Conservation (phyloP, 2,113 vertebrate species). For the Tupaia chinensis region DNA sequence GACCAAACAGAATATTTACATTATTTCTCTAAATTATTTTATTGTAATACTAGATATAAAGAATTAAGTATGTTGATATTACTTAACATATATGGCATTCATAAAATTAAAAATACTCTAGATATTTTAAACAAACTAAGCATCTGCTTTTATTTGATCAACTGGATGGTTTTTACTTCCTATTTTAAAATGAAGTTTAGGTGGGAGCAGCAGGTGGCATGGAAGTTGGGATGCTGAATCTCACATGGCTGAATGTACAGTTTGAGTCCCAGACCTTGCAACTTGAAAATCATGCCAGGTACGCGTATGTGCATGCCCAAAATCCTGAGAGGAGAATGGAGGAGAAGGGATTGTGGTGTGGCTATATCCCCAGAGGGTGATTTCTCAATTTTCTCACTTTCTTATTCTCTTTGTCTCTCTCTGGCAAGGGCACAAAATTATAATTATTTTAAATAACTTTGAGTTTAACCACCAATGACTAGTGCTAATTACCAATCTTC, state of each 20-base stretch:
- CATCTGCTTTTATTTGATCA: slow-evolving; percentile 33
- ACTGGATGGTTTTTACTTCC: neutral
- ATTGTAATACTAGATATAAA: neutral
- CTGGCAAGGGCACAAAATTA: neutral
- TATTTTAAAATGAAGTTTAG: slow-evolving; percentile 30
- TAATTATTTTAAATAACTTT: neutral
- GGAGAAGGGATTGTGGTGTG: too few species aligned
- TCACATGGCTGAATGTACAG: too few species aligned
- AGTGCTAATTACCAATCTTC: neutral
- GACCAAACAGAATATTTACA: neutral
- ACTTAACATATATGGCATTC: neutral
- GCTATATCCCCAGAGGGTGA: too few species aligned
- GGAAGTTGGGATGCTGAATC: too few species aligned
- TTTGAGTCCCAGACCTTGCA: too few species aligned
- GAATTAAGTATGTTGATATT: neutral
- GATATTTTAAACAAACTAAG: slow-evolving; percentile 22
- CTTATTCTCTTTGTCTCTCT: too few species aligned
- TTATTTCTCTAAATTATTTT: neutral
- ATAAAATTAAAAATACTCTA: neutral
- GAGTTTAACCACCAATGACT: neutral
- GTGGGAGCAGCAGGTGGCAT: neutral
- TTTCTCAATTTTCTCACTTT: too few species aligned
- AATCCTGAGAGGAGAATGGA: too few species aligned
- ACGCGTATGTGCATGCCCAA: too few species aligned
- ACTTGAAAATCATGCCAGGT: too few species aligned